Conservation (phyloP, 2,888 invertebrate species). For the Catocala sponsa region DNA sequence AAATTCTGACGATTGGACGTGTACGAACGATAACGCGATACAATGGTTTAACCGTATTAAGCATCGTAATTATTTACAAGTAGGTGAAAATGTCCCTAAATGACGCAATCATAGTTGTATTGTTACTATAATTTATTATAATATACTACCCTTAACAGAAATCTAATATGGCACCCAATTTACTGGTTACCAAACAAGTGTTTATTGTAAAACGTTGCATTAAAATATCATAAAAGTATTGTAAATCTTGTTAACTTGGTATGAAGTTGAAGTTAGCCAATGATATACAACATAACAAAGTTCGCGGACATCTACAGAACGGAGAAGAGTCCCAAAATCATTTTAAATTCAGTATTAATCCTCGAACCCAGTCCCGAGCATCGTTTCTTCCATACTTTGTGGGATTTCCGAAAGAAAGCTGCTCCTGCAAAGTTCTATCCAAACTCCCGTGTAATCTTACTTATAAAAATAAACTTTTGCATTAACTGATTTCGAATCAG, state of each 20-base stretch:
- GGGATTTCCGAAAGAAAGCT: constrained; percentile 84
- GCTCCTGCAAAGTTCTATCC: constrained; percentile 81
- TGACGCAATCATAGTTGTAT: constrained; percentile 3
- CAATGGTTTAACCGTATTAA: constrained; percentile 71
- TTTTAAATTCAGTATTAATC: constrained; percentile 86
- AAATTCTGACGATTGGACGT: constrained; percentile 79
- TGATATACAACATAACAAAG: constrained; percentile 71
- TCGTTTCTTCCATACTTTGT: constrained; percentile 81
- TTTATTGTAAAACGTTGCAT: constrained; percentile 26
- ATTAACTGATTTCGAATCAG: constrained; percentile 88
- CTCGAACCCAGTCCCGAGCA: constrained; percentile 74
- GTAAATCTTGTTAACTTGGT: constrained; percentile 60
- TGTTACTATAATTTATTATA: constrained; percentile 2
- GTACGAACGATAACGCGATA: constrained; percentile 71
- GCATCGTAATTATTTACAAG: constrained; percentile 64
- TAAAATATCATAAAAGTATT: constrained; percentile 48
- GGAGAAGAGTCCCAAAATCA: constrained; percentile 75
- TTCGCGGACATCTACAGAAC: constrained; percentile 70
- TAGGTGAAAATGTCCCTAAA: constrained; percentile 24
- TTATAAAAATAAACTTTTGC: constrained; percentile 89
- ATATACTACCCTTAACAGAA: neutral
- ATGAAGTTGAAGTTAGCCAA: constrained; percentile 63
- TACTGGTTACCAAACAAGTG: neutral
- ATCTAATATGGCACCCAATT: neutral
- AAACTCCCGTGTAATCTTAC: constrained; percentile 87